Conservation (phyloP, 2,113 vertebrate genomes). For the Tetraodon nigroviridis region DNA sequence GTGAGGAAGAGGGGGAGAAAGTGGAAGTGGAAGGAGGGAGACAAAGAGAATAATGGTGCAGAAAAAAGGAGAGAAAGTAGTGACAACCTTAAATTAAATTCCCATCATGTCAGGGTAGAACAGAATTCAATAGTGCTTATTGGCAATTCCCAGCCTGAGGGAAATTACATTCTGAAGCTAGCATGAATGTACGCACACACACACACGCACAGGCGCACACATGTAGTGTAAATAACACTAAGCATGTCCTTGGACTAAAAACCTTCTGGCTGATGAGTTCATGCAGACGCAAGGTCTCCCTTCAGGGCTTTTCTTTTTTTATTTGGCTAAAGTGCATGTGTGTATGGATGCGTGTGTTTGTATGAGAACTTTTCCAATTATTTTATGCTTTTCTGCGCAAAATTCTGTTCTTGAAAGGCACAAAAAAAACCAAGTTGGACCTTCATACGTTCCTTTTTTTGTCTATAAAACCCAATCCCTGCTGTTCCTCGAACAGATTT, state of each 20-base stretch:
- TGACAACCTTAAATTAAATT: slow-evolving; percentile 77
- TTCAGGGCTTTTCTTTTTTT: slow-evolving; percentile 26
- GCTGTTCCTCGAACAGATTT: slow-evolving; percentile 25
- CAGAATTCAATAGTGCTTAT: slow-evolving; percentile 79
- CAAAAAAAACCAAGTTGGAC: slow-evolving; percentile 22
- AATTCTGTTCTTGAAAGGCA: slow-evolving; percentile 11
- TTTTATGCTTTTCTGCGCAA: slow-evolving; percentile 14
- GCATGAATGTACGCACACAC: slow-evolving; percentile 56
- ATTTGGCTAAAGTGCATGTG: slow-evolving; percentile 3
- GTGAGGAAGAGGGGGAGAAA: background rate
- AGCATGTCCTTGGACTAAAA: slow-evolving; percentile 37
- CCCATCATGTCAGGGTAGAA: slow-evolving; percentile 76
- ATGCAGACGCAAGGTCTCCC: slow-evolving; percentile 54
- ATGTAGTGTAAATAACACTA: slow-evolving; percentile 37
- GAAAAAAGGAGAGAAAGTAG: slow-evolving; percentile 53
- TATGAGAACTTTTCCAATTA: slow-evolving; percentile 19
- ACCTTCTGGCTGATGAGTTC: slow-evolving; percentile 49
- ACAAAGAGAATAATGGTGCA: slow-evolving; percentile 29
- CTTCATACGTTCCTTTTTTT: slow-evolving; percentile 13
- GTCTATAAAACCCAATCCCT: slow-evolving; percentile 18
- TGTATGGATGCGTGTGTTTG: slow-evolving; percentile 22
- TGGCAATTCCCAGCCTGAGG: slow-evolving; percentile 73
- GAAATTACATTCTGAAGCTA: slow-evolving; percentile 76
- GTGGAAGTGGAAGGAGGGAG: slow-evolving; percentile 20
- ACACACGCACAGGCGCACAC: slow-evolving; percentile 17